Conservation (phyloP, 2,797 vertebrate genomes). For the Amazona finschi region DNA sequence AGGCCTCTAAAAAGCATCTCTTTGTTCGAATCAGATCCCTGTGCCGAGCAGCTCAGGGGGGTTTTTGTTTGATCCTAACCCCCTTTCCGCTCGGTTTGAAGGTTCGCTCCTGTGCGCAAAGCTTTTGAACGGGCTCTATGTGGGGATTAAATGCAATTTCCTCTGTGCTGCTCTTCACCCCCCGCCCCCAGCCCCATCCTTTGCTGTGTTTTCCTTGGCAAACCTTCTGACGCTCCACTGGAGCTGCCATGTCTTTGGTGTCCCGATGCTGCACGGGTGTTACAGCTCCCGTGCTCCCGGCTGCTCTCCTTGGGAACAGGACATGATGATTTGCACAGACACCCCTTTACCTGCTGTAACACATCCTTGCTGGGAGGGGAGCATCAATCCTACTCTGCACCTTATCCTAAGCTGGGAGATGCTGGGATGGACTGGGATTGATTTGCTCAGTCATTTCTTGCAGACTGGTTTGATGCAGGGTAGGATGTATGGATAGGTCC, state of each 20-base stretch:
- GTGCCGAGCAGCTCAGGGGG: slow-evolving; percentile 9
- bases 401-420: neutral
- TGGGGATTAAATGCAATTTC: slow-evolving; percentile 29
- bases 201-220: slow-evolving; percentile 67
- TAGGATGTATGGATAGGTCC: neutral
- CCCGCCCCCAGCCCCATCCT: neutral
- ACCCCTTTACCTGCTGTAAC: neutral
- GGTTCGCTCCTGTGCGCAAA: neutral
- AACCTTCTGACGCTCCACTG: slow-evolving; percentile 21
- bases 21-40: slow-evolving; percentile 31
- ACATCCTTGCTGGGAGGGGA: neutral
- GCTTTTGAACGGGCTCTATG: slow-evolving; percentile 17
- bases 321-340: neutral
- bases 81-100: neutral
- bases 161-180: neutral
- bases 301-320: slow-evolving; percentile 17
- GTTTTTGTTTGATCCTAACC: slow-evolving; percentile 34
- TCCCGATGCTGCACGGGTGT: neutral
- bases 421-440: neutral
- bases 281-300: neutral
- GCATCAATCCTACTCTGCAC: fast-evolving
- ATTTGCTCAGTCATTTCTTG: neutral
- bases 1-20: neutral
- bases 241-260: slow-evolving; percentile 29
- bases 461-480: neutral